Evolutionary conservation across 2,888 invertebrate genomes (phyloP), one percentile per base, ranked within the genome.

Genomic region (Nezara viridula): DNA sequence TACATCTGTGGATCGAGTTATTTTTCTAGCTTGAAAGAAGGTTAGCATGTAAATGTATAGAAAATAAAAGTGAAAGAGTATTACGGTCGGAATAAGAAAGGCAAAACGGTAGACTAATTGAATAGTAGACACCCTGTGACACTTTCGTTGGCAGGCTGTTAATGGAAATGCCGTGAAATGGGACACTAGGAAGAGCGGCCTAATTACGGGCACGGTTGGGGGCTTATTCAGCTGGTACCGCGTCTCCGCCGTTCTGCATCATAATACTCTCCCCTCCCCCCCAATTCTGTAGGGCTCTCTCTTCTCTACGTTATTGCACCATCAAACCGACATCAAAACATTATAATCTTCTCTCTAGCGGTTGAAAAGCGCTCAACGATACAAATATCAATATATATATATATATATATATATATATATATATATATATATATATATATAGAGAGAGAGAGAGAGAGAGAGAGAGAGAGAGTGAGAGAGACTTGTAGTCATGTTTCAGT

Each of bases 161-260:
- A 77, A 77, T 77, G n/a, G 73, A 37, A 77, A 77, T 21, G 40
- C 37, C 73, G 73, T 77, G 77, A 77, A 77, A 77, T 77, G 77
- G 77, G 77, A 77, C 77, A 77, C 27, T 21, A 40, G 77, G 44
- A 77, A 77, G 77, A 77, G 44, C 24, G 44, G 2, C 21, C 37
- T 77, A 40, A 77, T 77, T 77, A 77, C 40, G 40, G 44, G 10
- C 44, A 77, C 77, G 37, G 77, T 37, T 21, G 44, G 77, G 77
- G 44, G 77, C 44, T 77, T n/a, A 77, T 77, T 77, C 40, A 77
- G 9, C 37, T 40, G 77, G 9, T 21, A 24, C 77, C 40, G 21
- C 77, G 16, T 24, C 77, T 24, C 77, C 12, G 4, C 21, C 44
- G 77, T 32, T 77, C 77, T 77, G 44, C 77, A 77, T 77, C 32